These are phyloP conservation scores for Heliconius himera DNA, from an alignment of 1,140 invertebrate genomes.

Conservation along the genomic window DNA sequence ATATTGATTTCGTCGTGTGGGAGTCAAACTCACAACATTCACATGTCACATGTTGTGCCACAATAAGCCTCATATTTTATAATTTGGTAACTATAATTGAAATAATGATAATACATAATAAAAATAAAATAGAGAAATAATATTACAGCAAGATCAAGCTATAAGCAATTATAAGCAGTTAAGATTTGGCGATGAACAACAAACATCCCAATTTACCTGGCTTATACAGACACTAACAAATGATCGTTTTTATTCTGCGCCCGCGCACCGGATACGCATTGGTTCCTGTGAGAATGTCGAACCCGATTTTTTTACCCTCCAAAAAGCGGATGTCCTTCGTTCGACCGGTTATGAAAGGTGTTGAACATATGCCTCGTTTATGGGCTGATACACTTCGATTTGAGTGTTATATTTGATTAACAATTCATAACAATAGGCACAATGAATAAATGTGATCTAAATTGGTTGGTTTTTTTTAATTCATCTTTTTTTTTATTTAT, in stretches of 20 bases:
- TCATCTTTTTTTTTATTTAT: not conserved
- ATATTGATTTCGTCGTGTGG: too few species aligned
- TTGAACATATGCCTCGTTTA: constrained; percentile 74
- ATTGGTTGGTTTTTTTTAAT: not conserved
- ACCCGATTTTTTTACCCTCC: constrained; percentile 75
- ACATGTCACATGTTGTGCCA: too few species aligned
- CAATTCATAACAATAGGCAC: constrained; percentile 17
- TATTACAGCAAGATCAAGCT: not conserved
- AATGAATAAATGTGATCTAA: constrained; percentile 10
- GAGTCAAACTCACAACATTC: too few species aligned
- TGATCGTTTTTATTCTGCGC: constrained; percentile 73
- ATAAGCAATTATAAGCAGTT: not conserved
- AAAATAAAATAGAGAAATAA: not conserved
- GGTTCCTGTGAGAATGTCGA: constrained; percentile 80
- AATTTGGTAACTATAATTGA: not conserved
- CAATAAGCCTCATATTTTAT: not conserved
- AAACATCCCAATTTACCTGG: constrained; percentile 49
- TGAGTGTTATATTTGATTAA: constrained; percentile 39
- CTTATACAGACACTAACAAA: constrained; percentile 65
- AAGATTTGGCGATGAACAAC: constrained; percentile 17
- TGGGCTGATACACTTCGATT: constrained; percentile 36
- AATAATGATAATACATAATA: not conserved
- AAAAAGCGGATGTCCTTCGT: constrained; percentile 81
- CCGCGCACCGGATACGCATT: constrained; percentile 74
- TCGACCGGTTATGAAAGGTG: constrained; percentile 81